Evolutionary conservation across 2,797 vertebrate genomes (phyloP), one percentile per base, ranked within the genome.

Genomic region (Molossus molossus): DNA sequence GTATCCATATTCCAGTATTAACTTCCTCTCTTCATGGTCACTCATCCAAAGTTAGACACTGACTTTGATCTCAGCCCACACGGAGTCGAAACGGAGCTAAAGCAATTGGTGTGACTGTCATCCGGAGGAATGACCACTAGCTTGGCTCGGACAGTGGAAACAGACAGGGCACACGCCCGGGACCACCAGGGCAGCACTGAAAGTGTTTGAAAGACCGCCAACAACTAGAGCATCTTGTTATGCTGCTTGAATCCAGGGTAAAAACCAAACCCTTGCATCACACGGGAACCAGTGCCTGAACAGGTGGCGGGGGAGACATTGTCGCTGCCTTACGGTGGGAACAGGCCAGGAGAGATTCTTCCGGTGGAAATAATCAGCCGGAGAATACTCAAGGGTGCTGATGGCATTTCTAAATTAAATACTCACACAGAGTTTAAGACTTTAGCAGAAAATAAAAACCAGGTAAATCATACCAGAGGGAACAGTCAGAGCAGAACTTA

Each of bases 391-490:
- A 84, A 97, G 96, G 84, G 95, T 90, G 69, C 70, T 60, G 62
- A 65, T 29, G 65, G 72, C 58, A 86, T 57, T 72, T 91, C 62
- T 96, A 97, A 93, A 96, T 97, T 90, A 91, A 70, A 97, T 88
- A 95, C 82, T 96, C 1, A 17, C 94, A 97, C 69, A 21, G 95
- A 96, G 69, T 80, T 94, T 64, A 97, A 97, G 93, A 50, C 29
- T 69, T 95, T 60, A 90, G 88, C 58, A 93, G 93, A 77, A 95
- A 57, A 95, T 91, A 93, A 96, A 96, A 96, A 85, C 96, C 97
- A 97, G 95, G 90, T 97, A 90, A 96, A 95, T 96, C 94, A 97
- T 90, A 91, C 96, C 95, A 91, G 84, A 96, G 96, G 96, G 87
- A 94, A 94, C 60, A 90, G 94, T 87, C 50, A 92, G 95, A 97